These are phyloP conservation scores for Ylistrum balloti DNA, from an alignment of 1,140 invertebrate genomes.

Conservation along the genomic window DNA sequence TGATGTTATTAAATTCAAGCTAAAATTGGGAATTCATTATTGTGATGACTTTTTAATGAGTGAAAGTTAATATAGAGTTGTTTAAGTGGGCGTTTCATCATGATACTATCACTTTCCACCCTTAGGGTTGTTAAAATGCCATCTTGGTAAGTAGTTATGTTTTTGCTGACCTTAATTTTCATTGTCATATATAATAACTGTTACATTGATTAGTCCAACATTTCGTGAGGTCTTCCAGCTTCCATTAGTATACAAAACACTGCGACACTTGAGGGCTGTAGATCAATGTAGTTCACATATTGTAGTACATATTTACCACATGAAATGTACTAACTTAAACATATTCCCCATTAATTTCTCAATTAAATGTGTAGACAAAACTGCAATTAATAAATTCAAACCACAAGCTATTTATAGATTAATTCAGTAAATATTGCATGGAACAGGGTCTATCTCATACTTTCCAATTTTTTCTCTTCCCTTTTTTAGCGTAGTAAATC, in stretches of 20 bases:
- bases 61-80: too few species aligned
- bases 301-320: background rate
- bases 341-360: background rate
- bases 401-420: background rate
- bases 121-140: background rate
- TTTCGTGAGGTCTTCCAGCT: background rate
- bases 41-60: too few species aligned
- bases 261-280: background rate
- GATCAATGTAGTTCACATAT: background rate
- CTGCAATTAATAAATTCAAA: background rate
- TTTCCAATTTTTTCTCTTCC: background rate
- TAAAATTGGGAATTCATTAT: too few species aligned
- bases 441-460: background rate
- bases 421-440: background rate
- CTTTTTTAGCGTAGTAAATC: background rate
- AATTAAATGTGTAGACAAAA: background rate
- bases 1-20: too few species aligned
- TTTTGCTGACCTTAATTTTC: slow-evolving; percentile 31
- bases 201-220: background rate
- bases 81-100: background rate
- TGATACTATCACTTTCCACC: background rate
- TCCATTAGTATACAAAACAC: background rate
- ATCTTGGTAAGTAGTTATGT: slow-evolving; percentile 26
- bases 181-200: slow-evolving; percentile 36
- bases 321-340: background rate